Conservation (phyloP, 2,888 invertebrate genomes). For the Timandra comae region DNA sequence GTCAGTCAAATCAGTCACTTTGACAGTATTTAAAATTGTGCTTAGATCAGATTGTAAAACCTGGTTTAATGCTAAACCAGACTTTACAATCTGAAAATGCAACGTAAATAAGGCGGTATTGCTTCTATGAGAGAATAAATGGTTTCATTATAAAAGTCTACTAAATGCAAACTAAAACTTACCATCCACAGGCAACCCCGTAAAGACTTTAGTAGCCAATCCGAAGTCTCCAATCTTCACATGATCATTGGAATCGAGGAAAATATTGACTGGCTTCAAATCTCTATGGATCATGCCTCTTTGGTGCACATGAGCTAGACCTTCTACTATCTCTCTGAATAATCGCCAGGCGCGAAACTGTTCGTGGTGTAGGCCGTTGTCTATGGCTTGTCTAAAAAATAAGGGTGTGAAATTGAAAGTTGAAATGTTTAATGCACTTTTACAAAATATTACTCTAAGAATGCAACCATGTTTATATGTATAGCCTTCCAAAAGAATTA, state of each 20-base stretch:
- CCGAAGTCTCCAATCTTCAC: conserved; percentile 99
- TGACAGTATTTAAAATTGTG: no score
- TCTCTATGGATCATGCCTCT: conserved; percentile 93
- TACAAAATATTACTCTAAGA: no score
- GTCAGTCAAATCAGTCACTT: no score
- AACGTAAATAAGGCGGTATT: no score
- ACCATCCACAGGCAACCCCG: conserved; percentile 64
- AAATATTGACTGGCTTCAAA: conserved; percentile 93
- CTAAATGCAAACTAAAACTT: conserved; percentile 7
- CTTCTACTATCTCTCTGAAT: conserved; percentile 95
- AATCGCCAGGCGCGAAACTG: conserved; percentile 91
- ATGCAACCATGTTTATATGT: no score
- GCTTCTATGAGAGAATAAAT: no score
- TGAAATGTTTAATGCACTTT: neutral
- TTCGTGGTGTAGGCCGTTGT: conserved; percentile 85
- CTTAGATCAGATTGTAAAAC: no score
- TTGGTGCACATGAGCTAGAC: conserved; percentile 92
- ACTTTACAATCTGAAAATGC: no score
- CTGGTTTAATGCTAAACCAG: no score
- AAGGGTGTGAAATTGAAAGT: no score
- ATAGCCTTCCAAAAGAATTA: no score
- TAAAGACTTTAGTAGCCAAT: conserved; percentile 86
- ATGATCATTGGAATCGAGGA: conserved; percentile 94
- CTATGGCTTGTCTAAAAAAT: conserved; percentile 84
- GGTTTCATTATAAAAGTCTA: neutral